Conservation (phyloP, 2,797 vertebrate genomes). For the Australoheros facetus region DNA sequence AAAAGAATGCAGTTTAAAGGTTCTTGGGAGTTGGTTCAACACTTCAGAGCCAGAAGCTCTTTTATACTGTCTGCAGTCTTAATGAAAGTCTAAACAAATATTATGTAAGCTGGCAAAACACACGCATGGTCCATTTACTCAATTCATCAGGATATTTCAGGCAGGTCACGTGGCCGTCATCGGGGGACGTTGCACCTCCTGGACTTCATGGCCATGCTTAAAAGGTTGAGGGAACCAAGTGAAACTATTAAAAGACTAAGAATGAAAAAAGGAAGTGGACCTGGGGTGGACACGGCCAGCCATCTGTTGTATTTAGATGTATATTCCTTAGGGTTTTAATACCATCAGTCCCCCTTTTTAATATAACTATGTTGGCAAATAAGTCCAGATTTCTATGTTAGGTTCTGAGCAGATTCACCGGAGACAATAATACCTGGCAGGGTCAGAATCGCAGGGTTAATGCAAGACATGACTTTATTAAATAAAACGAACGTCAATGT, state of each 20-base stretch:
- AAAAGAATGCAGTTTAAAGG: neutral
- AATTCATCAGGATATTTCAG: neutral
- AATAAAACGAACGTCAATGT: neutral
- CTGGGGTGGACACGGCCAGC: neutral
- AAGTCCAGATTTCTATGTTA: neutral
- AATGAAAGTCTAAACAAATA: neutral
- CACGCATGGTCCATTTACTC: neutral
- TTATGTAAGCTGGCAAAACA: neutral
- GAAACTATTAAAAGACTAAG: neutral
- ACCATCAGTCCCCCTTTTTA: neutral
- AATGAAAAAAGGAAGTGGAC: neutral
- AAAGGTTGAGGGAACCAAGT: neutral
- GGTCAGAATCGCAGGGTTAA: neutral
- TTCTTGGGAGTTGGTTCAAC: neutral
- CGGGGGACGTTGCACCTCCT: neutral
- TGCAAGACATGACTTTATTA: neutral
- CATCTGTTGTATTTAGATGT: neutral
- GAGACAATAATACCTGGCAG: neutral
- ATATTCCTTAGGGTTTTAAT: neutral
- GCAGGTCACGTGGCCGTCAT: neutral
- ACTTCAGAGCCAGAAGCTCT: neutral
- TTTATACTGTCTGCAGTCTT: neutral
- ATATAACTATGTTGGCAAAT: neutral
- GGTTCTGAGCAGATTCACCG: neutral
- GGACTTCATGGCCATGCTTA: neutral